Conservation (phyloP, 1,140 invertebrate species). For the Orius insidiosus region DNA sequence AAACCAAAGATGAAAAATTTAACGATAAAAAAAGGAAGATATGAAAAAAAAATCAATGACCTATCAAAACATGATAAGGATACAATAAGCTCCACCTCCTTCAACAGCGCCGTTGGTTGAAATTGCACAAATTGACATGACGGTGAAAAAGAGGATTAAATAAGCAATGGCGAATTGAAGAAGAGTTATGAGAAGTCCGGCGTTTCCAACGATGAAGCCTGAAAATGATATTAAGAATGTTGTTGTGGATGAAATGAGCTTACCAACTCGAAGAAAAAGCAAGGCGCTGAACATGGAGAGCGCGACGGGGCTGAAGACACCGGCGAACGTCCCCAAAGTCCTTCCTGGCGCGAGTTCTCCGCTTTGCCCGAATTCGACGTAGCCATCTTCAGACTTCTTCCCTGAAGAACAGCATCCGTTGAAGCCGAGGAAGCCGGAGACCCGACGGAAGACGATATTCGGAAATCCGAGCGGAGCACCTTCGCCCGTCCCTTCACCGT, state of each 20-base stretch:
- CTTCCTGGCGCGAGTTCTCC: constrained; percentile 34
- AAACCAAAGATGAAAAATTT: too few species aligned
- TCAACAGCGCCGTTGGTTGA: constrained; percentile 98
- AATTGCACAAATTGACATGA: constrained; percentile 94
- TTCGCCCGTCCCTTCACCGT: neutral
- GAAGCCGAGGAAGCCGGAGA: neutral
- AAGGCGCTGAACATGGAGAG: constrained; percentile 97
- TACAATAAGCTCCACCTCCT: constrained; percentile 98
- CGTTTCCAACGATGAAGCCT: constrained; percentile 95
- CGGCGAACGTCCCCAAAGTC: constrained; percentile 82
- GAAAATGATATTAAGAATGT: constrained; percentile 26
- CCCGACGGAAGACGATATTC: neutral
- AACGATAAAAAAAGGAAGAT: too few species aligned
- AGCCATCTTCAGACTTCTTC: constrained; percentile 27
- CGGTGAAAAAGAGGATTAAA: constrained; percentile 85
- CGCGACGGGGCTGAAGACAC: constrained; percentile 93
- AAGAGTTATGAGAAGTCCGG: constrained; percentile 75
- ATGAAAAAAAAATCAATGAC: neutral
- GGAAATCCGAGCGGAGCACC: neutral
- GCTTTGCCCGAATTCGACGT: constrained; percentile 53
- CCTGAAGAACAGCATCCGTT: neutral
- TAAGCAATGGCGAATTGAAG: constrained; percentile 84
- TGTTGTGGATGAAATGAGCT: too few species aligned
- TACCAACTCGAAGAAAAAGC: constrained; percentile 92
- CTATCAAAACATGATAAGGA: constrained; percentile 38